Base-by-base conservation (phyloP, 1,140 invertebrate genomes). In the Whitmania pigra region DNA sequence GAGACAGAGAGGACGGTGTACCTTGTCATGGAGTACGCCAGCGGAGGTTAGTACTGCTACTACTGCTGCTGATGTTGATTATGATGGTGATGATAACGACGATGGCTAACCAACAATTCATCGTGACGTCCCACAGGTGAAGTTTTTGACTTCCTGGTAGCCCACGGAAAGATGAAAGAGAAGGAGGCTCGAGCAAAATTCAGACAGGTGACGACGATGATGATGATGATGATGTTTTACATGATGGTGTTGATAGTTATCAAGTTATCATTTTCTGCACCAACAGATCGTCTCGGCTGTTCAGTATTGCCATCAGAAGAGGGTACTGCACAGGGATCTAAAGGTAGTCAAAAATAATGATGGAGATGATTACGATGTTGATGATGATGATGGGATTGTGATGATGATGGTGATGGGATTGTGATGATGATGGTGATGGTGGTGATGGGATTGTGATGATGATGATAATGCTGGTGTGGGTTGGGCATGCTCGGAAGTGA, bases 291-390 rank as follows among this genome's bases (percentile, higher is more conserved):
- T 99, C 57, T 98, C 95, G 74, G 95, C 97, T 78, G 96, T 99
- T 77, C 96, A 99, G 86, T 99, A 99, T 87, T 97, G 97, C 85
- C 97, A 99, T 85, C 95, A 98, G 86, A 99, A 99, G 84, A 90
- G 93, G 84, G 98, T 99, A 79, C 98, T 99, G 82, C 96, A 99
- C 86, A 90, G 96, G 85, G 92, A 91, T 85, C 86, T 97, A 72
- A 97, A 97, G 84, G 87, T 88, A 80, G 18, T 15, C n/a, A 13
- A 49, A 13, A n/a, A n/a, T 13, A 0, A 25, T 71, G 15, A 53
- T 71, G 40, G 17, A n/a, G n/a, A n/a, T n/a, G n/a, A n/a, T 25
- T 7, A 63, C 27, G 18, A 27, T 31, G 69, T 11, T 71, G 40
- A 31, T n/a, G n/a, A n/a, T 13, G 9, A 25, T 71, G 15, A 53